These are phyloP conservation scores for Microcebus jonahi DNA, from an alignment of 2,113 vertebrate species.

Conservation along the genomic window DNA sequence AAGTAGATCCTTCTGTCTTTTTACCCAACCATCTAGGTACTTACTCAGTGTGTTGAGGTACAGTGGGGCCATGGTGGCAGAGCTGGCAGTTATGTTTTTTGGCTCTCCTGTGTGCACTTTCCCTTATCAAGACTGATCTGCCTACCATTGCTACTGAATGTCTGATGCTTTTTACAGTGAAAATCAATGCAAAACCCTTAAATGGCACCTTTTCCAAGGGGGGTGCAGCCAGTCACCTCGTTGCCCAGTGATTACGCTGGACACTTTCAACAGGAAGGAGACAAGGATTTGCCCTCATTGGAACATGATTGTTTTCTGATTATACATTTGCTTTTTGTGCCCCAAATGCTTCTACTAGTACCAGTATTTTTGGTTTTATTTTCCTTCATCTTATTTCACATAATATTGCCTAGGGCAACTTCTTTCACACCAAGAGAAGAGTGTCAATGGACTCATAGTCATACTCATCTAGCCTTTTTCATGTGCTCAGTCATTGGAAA, in stretches of 20 bases:
- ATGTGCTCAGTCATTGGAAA: neutral
- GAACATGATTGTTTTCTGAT: neutral
- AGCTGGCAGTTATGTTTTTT: neutral
- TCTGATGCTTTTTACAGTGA: neutral
- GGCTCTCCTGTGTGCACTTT: neutral
- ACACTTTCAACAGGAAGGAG: neutral
- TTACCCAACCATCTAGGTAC: neutral
- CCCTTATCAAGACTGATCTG: neutral
- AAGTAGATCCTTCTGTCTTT: neutral
- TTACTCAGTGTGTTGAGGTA: neutral
- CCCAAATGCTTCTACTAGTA: neutral
- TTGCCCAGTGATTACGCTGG: neutral
- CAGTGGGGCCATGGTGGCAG: neutral
- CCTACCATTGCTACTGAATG: too few relatives aligned
- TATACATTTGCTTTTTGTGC: neutral
- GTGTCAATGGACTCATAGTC: neutral
- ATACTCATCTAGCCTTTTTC: neutral
- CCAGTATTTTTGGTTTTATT: neutral
- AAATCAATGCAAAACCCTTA: neutral
- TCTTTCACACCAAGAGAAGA: neutral
- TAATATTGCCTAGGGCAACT: neutral
- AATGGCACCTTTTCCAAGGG: neutral
- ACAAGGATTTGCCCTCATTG: neutral
- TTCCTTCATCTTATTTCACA: neutral
- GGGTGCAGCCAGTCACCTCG: neutral